Evolutionary conservation across 2,797 vertebrate genomes (phyloP).

Genomic region (Leucoraja ocellata): DNA sequence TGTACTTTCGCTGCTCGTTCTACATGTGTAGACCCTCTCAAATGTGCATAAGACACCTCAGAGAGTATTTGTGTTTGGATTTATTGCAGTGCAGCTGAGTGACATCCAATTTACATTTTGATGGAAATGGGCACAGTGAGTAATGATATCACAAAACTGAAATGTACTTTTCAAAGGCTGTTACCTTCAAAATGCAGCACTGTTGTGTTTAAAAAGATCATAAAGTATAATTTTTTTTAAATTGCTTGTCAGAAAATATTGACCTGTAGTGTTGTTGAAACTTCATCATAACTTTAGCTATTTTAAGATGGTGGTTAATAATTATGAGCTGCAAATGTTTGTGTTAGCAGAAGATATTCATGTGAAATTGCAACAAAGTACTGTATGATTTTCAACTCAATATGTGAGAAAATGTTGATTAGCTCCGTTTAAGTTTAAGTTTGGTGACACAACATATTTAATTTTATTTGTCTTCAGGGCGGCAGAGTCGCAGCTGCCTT

Average conservation of each 20-base stretch:
- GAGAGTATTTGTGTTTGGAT: slow-evolving; percentile 1
- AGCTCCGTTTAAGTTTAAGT: background rate
- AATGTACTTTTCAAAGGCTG: slow-evolving; percentile 8
- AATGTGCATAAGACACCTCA: background rate
- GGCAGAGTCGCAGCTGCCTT: no score
- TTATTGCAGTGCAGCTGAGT: background rate
- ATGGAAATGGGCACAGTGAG: background rate
- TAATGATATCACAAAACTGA: slow-evolving; percentile 5
- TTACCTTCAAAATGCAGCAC: background rate
- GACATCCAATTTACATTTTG: slow-evolving; percentile 20
- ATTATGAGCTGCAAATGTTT: background rate
- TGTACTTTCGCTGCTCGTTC: background rate
- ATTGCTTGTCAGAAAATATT: background rate
- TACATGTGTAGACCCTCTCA: background rate
- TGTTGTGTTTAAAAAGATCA: background rate
- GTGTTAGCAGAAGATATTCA: background rate
- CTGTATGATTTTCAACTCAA: background rate
- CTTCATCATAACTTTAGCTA: background rate
- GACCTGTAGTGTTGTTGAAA: background rate
- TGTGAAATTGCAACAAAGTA: background rate
- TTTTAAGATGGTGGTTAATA: background rate
- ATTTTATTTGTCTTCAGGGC: background rate
- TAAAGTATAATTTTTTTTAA: background rate
- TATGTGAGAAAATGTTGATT: background rate
- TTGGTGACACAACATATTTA: background rate